Evolutionary conservation across 2,113 vertebrate species (phyloP), one percentile per base, ranked within the genome.

Genomic region (Rhinopomastus cyanomelas): DNA sequence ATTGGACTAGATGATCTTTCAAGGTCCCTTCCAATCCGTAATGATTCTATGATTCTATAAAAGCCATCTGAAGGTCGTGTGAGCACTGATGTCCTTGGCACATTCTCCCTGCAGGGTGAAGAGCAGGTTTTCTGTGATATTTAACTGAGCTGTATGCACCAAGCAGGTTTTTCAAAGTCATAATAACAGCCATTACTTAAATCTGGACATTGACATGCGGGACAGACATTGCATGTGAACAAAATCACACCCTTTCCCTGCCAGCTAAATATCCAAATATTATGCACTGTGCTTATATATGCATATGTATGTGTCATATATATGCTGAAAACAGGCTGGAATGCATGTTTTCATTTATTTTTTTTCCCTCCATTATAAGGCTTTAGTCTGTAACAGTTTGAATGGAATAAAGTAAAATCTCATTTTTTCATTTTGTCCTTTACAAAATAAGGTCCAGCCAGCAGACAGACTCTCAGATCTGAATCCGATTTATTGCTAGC

Each of bases 211-310:
- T 79, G 44, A 29, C 18, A 42, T 52, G 32, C 0, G 3, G 42
- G 39, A 75, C 51, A 87, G 87, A 25, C 34, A 57, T 42, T 57
- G 25, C 66, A 48, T 79, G 65, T 64, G 78, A 87, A 77, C 23
- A 84, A 85, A 71, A 71, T 66, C 55, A 81, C 77, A 78, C 62
- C 49, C 46, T 89, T 93, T 90, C 51, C 34, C 85, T 87, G 30
- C 52, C 26, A 90, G 87, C 61, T 81, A 86, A 61, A 88, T 68
- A 90, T 3, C 22, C 77, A 88, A 72, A 93, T 78, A 42, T 0
- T n/a, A 15, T 42, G 1, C 84, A 37, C 69, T 62, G 8, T 49
- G 17, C 11, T 80, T 19, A 37, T 42, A 15, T 55, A 57, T 81
- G 77, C 71, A 85, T 60, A 87, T 14, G 12, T 51, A 42, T 55